Evolutionary conservation across 2,888 invertebrate genomes (phyloP).

Genomic region (Gymnocheta viridis): DNA sequence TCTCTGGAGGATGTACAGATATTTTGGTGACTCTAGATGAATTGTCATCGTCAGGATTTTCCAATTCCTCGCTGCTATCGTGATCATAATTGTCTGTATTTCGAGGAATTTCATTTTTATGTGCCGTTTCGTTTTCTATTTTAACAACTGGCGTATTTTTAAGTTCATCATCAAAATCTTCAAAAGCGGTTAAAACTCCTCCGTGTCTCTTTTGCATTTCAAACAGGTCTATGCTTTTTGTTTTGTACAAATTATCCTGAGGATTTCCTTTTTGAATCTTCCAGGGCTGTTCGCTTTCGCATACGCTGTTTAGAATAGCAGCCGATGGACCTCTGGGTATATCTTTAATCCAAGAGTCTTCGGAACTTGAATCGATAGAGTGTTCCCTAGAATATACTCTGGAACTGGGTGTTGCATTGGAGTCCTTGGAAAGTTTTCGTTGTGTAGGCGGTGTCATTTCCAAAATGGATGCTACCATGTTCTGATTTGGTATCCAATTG

Average conservation of each 20-base stretch:
- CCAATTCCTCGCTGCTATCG: conserved; percentile 73
- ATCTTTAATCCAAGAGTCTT: conserved; percentile 75
- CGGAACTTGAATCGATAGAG: conserved; percentile 75
- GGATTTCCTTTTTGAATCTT: conserved; percentile 65
- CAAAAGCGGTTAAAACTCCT: conserved; percentile 74
- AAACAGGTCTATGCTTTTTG: conserved; percentile 80
- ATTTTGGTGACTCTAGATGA: conserved; percentile 73
- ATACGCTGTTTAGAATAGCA: conserved; percentile 70
- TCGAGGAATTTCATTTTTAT: background rate
- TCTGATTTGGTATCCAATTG: conserved; percentile 76
- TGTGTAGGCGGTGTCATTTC: conserved; percentile 71
- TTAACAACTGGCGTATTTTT: conserved; percentile 78
- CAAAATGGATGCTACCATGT: conserved; percentile 73
- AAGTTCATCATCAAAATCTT: conserved; percentile 80
- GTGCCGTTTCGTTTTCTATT: conserved; percentile 68
- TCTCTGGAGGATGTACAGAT: conserved; percentile 45
- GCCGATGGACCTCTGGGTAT: conserved; percentile 58
- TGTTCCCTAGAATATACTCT: conserved; percentile 71
- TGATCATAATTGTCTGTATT: conserved; percentile 65
- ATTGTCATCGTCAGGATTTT: conserved; percentile 74
- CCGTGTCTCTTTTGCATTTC: conserved; percentile 73
- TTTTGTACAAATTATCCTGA: conserved; percentile 74
- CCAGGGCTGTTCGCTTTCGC: conserved; percentile 74
- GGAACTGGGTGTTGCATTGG: conserved; percentile 51
- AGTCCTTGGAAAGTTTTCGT: conserved; percentile 65